These are phyloP conservation scores for Chauna torquata DNA, from an alignment of 2,113 vertebrate species.

Conservation along the genomic window DNA sequence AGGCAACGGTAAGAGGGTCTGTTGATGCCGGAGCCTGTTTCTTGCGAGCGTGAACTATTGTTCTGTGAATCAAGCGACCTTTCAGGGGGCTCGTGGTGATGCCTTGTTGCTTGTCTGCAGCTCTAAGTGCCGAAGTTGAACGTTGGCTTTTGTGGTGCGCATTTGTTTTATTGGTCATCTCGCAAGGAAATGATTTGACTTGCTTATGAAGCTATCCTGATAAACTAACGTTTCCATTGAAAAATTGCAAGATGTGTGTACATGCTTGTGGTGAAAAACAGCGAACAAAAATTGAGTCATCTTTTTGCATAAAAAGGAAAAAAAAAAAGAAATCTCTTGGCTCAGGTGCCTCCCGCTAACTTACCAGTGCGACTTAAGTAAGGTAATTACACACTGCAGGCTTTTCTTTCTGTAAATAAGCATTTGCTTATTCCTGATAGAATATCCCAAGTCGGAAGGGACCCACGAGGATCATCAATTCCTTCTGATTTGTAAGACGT, in stretches of 20 bases:
- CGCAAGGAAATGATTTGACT: neutral
- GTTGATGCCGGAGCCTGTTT: neutral
- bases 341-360: neutral
- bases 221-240: neutral
- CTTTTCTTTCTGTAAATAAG: neutral
- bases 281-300: neutral
- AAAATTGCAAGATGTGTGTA: neutral
- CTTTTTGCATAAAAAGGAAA: neutral
- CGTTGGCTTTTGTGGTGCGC: neutral
- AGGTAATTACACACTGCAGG: neutral
- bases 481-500: neutral
- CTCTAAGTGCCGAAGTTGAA: neutral
- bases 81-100: no score
- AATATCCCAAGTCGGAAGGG: no score
- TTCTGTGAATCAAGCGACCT: neutral
- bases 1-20: no score
- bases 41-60: neutral
- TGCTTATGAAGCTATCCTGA: neutral
- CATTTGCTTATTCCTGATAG: neutral
- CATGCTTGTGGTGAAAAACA: neutral
- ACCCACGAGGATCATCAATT: no score
- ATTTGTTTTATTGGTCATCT: neutral
- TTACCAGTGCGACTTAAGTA: neutral
- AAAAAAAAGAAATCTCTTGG: neutral
- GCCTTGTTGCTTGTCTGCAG: accelerated